Percentiles rank a stretch among this genome's conserved stretches.
Conservation (phyloP, 2,888 invertebrate genomes). For the Halictus quadricinctus region DNA sequence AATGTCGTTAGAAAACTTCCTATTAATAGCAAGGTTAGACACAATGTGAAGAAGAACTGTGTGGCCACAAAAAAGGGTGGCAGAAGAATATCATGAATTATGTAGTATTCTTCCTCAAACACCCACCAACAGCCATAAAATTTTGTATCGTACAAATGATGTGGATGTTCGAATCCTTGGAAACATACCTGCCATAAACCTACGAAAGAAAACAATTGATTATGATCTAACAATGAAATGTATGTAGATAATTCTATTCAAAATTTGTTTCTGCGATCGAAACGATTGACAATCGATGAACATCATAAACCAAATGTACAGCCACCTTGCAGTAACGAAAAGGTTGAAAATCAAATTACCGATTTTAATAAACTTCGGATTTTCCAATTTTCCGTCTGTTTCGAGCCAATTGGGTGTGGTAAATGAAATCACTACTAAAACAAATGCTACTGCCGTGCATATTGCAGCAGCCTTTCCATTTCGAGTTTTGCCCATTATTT, state of each 20-base stretch:
- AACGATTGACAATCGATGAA: not conserved
- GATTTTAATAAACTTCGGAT: conserved; percentile 91
- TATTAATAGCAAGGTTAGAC: conserved; percentile 91
- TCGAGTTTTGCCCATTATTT: conserved; percentile 85
- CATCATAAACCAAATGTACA: not conserved
- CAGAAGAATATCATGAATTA: conserved; percentile 93
- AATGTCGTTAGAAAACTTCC: conserved; percentile 89
- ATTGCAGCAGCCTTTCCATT: conserved; percentile 92
- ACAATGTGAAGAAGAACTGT: conserved; percentile 96
- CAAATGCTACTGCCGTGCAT: conserved; percentile 91
- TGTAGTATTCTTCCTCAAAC: conserved; percentile 98
- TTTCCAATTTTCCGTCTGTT: conserved; percentile 91
- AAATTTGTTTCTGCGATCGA: not conserved
- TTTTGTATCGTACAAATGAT: conserved; percentile 91
- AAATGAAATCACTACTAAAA: conserved; percentile 94
- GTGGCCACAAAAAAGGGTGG: conserved; percentile 97
- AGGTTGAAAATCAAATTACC: conserved; percentile 85
- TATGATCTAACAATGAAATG: not conserved
- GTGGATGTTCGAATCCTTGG: conserved; percentile 92
- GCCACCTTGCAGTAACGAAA: not conserved
- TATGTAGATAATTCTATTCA: not conserved
- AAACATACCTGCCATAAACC: conserved; percentile 99
- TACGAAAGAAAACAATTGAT: conserved; percentile 78
- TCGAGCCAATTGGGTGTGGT: conserved; percentile 98
- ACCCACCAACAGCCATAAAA: conserved; percentile 98